Percentiles rank a stretch among this genome's conserved stretches.
These are phyloP conservation scores for Xenentodon cancila DNA, from an alignment of 2,797 vertebrate species.

Conservation along the genomic window DNA sequence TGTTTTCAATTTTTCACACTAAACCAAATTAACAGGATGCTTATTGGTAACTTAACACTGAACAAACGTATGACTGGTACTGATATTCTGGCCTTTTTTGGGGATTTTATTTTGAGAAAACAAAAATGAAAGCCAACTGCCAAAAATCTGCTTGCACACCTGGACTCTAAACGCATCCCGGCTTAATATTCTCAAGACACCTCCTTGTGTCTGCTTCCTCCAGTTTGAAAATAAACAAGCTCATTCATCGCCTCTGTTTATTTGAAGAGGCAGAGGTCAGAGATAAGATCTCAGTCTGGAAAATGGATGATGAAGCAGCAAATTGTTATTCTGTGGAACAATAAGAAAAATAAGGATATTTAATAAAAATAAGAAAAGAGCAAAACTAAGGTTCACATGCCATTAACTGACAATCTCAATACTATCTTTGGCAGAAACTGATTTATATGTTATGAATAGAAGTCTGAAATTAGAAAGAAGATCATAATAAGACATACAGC, in stretches of 20 bases:
- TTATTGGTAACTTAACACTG: no score
- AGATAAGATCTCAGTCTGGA: conserved; percentile 34
- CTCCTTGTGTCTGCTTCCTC: conserved; percentile 22
- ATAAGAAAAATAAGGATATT: conserved; percentile 14
- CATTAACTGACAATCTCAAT: conserved; percentile 14
- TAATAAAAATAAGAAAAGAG: conserved; percentile 13
- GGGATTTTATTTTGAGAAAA: no score
- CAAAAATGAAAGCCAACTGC: background rate
- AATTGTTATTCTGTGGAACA: conserved; percentile 3
- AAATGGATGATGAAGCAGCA: conserved; percentile 21
- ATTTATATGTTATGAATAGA: conserved; percentile 28
- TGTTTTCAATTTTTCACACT: no score
- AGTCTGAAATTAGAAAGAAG: background rate
- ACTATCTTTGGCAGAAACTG: conserved; percentile 29
- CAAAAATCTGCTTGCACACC: conserved; percentile 4
- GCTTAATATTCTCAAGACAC: conserved; percentile 19
- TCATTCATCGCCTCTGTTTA: conserved; percentile 57
- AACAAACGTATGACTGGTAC: no score
- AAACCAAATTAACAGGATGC: no score
- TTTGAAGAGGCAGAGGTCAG: conserved; percentile 36
- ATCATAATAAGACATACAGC: no score
- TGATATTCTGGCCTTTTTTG: no score
- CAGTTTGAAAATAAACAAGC: conserved; percentile 28
- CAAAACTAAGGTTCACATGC: background rate
- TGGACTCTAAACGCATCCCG: background rate